These are phyloP conservation scores for Dryadula phaetusa DNA, from an alignment of 2,888 invertebrate genomes.

Conservation along the genomic window DNA sequence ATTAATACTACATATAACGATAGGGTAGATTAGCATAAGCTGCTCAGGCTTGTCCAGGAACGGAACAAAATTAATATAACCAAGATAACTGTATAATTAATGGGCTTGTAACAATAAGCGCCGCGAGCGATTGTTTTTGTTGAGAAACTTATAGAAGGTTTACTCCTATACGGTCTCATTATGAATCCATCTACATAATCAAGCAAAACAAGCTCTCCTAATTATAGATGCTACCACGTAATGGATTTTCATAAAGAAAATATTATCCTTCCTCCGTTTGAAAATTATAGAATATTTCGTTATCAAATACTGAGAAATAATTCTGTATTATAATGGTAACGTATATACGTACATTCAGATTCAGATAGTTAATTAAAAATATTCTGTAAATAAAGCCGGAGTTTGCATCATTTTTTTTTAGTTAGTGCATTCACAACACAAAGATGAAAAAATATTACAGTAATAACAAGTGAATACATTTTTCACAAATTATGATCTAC, in stretches of 20 bases:
- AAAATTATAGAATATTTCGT: constrained; percentile 17
- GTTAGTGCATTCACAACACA: no score
- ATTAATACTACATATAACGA: constrained; percentile 36
- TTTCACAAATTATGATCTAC: no score
- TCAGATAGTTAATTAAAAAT: constrained; percentile 1
- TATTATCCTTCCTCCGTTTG: constrained; percentile 37
- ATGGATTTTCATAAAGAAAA: constrained; percentile 43
- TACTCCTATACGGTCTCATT: constrained; percentile 34
- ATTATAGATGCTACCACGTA: constrained; percentile 41
- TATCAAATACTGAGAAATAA: not conserved
- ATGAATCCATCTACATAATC: constrained; percentile 43
- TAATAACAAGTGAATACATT: not conserved
- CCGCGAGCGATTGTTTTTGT: constrained; percentile 69
- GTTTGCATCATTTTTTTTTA: not conserved
- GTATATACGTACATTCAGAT: not conserved
- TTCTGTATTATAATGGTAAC: not conserved
- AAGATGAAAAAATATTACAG: not conserved
- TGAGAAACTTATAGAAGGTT: constrained; percentile 47
- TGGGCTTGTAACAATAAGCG: constrained; percentile 70
- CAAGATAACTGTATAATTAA: constrained; percentile 53
- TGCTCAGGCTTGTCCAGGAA: constrained; percentile 55
- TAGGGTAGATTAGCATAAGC: constrained; percentile 48
- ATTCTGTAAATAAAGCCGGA: not conserved
- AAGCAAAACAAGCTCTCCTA: constrained; percentile 39
- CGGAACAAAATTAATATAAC: constrained; percentile 66